Evolutionary conservation across 2,113 vertebrate genomes (phyloP).

Genomic region (Candoia aspera): DNA sequence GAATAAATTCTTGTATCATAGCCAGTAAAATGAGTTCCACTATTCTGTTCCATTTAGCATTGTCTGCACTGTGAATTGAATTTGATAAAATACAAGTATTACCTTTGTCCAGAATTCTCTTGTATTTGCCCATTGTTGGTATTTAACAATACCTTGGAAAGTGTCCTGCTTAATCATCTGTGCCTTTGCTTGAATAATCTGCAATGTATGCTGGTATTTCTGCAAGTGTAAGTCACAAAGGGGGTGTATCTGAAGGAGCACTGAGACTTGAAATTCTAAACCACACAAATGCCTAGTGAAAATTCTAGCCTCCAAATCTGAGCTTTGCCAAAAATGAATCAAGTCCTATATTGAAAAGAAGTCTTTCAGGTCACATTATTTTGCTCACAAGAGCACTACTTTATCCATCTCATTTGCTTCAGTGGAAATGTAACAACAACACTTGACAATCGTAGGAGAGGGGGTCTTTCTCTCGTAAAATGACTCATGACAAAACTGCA

Average conservation of each 20-base stretch:
- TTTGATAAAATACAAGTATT: background rate
- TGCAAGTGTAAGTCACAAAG: rapidly evolving
- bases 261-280: background rate
- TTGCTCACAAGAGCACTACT: background rate
- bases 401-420: background rate
- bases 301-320: rapidly evolving
- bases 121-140: background rate
- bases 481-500: conserved; percentile 9
- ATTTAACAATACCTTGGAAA: background rate
- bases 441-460: conserved; percentile 1
- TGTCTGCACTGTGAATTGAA: background rate
- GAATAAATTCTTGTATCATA: background rate
- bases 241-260: background rate
- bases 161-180: background rate
- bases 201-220: background rate
- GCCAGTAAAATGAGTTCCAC: background rate
- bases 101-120: background rate
- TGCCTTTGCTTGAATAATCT: background rate
- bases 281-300: background rate
- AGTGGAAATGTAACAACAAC: background rate
- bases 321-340: rapidly evolving
- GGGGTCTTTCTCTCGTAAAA: conserved; percentile 44
- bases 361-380: background rate
- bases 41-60: background rate
- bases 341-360: background rate